phyloP scores from a whole-genome alignment of 2,113 vertebrate genomes.

The Paradoxurus hermaphroditus region DNA sequence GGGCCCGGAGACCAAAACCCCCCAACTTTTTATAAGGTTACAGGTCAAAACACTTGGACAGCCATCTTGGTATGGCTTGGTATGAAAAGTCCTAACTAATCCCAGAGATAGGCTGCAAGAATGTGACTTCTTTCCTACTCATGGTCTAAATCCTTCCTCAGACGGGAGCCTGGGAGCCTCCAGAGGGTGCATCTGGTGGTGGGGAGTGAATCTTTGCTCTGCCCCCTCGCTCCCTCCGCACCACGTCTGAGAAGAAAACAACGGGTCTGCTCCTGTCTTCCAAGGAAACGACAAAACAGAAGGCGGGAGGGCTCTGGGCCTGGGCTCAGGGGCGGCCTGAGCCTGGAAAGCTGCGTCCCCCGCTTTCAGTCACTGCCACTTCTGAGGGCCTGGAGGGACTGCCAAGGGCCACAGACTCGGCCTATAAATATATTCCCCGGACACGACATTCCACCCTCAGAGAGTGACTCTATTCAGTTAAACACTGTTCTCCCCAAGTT shows the following conservation, averaged over 20 bases:
- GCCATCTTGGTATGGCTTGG: neutral
- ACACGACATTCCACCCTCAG: neutral
- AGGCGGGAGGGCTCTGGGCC: neutral
- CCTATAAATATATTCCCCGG: neutral
- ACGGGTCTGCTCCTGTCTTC: neutral
- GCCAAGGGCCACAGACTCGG: neutral
- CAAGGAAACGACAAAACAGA: neutral
- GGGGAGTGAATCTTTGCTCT: fast-evolving
- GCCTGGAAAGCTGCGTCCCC: neutral
- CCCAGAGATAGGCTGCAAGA: neutral
- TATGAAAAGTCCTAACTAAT: neutral
- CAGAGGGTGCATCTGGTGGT: fast-evolving
- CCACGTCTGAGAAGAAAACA: neutral
- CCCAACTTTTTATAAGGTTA: neutral
- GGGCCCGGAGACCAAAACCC: neutral
- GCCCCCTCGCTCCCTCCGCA: neutral
- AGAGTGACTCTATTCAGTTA: neutral
- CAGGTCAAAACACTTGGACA: neutral
- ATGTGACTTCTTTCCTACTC: neutral
- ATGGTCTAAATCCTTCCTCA: neutral
- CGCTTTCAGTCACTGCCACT: neutral
- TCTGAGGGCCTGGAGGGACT: neutral
- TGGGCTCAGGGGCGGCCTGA: neutral
- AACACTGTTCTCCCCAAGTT: neutral
- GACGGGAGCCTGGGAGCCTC: neutral